Percentiles rank a stretch among this genome's conserved stretches.
phyloP scores from a whole-genome alignment of 2,113 vertebrate species.

The Gymnogyps californianus region DNA sequence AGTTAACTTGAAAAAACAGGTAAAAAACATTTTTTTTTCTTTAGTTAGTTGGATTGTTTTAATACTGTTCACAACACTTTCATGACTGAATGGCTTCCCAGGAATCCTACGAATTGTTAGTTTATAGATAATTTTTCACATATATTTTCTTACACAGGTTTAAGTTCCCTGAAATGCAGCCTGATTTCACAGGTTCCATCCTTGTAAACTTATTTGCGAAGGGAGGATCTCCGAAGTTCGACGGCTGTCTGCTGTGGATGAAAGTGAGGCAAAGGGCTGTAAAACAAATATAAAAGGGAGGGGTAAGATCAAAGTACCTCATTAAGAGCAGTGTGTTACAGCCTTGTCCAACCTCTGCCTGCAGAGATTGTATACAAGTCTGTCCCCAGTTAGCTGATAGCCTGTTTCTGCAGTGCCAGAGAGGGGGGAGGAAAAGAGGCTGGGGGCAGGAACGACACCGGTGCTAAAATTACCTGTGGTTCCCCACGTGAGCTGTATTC shows the following conservation, averaged over 20 bases:
- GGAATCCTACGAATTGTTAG: not conserved
- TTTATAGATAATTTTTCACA: not conserved
- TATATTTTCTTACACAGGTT: not conserved
- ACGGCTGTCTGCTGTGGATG: not conserved
- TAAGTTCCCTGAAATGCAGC: not conserved
- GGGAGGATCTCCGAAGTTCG: not conserved
- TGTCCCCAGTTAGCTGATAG: slow-evolving; percentile 24
- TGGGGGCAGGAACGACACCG: rapidly evolving
- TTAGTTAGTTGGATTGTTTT: not conserved
- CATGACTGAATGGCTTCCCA: not conserved
- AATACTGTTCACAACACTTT: not conserved
- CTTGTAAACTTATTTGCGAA: slow-evolving; percentile 26
- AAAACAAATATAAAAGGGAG: slow-evolving; percentile 56
- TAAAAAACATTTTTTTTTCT: not conserved
- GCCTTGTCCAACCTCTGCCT: not conserved
- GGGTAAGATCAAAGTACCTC: slow-evolving; percentile 48
- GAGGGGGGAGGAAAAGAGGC: not conserved
- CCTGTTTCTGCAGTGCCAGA: not conserved
- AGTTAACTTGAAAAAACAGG: not conserved
- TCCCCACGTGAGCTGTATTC: not conserved
- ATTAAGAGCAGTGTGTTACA: not conserved
- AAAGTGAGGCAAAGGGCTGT: slow-evolving; percentile 18
- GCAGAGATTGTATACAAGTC: not conserved
- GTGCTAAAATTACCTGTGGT: not conserved
- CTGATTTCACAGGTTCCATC: not conserved